Evolutionary conservation across 2,113 vertebrate genomes (phyloP).

Genomic region (Centrocercus urophasianus): DNA sequence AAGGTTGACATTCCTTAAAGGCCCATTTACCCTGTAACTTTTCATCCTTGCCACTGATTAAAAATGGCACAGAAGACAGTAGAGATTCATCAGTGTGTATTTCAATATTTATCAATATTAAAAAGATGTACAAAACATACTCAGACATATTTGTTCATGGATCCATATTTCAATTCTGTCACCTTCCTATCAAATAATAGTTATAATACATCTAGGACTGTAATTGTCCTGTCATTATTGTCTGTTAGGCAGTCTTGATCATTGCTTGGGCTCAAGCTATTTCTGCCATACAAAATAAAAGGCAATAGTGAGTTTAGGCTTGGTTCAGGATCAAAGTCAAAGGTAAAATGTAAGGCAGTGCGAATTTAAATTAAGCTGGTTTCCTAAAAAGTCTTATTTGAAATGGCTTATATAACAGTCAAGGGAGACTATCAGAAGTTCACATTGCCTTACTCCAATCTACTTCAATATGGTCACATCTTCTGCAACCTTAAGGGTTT

Average conservation of each 20-base stretch:
- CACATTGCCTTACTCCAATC: not conserved
- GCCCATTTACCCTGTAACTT: not conserved
- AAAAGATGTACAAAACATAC: not conserved
- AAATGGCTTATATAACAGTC: not conserved
- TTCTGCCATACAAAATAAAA: not conserved
- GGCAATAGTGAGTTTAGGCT: not conserved
- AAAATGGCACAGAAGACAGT: not conserved
- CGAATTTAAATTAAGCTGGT: not conserved
- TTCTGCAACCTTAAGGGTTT: not conserved
- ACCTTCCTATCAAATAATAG: not conserved
- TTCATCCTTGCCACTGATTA: not conserved
- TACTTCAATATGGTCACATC: not conserved
- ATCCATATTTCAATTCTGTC: not conserved
- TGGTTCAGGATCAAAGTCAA: not conserved
- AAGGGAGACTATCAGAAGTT: not conserved
- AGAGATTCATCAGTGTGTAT: not conserved
- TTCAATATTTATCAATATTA: not conserved
- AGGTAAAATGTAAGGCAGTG: not conserved
- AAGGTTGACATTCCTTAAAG: not conserved
- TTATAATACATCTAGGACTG: no score
- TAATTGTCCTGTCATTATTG: not conserved
- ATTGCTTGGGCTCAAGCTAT: not conserved
- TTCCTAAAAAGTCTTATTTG: not conserved
- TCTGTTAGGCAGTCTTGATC: not conserved
- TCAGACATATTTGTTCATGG: not conserved